Evolutionary conservation across 2,797 vertebrate species (phyloP), one percentile per base, ranked within the genome.

Genomic region (Sciurus carolinensis): DNA sequence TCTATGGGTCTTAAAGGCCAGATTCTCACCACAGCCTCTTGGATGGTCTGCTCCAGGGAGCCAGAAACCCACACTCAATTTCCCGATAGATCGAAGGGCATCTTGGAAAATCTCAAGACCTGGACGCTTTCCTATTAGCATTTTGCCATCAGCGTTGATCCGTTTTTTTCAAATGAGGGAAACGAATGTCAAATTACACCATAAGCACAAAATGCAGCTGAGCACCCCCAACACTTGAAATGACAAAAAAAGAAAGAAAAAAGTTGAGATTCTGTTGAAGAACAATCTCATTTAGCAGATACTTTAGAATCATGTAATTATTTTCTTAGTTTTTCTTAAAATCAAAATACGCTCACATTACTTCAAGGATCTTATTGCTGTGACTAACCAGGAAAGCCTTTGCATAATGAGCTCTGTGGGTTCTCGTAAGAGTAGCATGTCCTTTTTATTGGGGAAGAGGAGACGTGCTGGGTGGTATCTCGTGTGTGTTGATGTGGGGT

Each of bases 261-360:
- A 96, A 88, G 28, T 72, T 71, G 69, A 72, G 73, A 50, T 77
- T 81, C 89, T 67, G 2, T 39, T 0, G 50, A 91, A 95, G 83
- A 96, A 90, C 17, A 87, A 87, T 93, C 95, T 90, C 7, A 73
- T 94, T 90, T 86, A 64, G 72, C 85, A 94, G 95, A 91, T 26
- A 39, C 97, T 97, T 97, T 83, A 66, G 30, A 97, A 93, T 88
- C 0, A 4, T 30, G 8, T 87, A 69, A 97, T 97, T 93, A 85
- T 98, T 98, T 97, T 69, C 52, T 97, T 92, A 0, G 13, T 95
- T 94, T 39, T 92, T 64, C 93, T 97, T 97, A 95, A 94, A 97
- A 94, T 76, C 54, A 52, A 72, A 93, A 22, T 7, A 62, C 42
- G 88, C 80, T 66, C 83, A 88, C 4, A 7, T 87, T 85, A 50